Percentiles rank a stretch among this genome's conserved stretches.
phyloP scores from a whole-genome alignment of 2,888 invertebrate genomes.

The Drosophila maculinotata region DNA sequence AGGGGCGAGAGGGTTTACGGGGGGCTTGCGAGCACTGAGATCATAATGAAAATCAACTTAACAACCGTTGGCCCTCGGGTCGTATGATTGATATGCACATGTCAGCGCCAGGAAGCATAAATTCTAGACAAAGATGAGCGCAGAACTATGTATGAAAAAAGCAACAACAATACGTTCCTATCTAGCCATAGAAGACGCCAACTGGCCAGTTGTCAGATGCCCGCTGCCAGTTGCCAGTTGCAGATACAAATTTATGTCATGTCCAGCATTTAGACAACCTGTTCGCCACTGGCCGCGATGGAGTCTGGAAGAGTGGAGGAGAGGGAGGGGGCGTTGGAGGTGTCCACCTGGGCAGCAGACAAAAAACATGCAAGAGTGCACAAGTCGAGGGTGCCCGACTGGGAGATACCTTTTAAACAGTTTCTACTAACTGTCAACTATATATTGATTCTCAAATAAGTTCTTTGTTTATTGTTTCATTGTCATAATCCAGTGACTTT shows the following conservation, averaged over 20 bases:
- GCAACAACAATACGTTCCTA: conserved; percentile 20
- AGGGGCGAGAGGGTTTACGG: conserved; percentile 1
- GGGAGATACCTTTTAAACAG: too few species aligned
- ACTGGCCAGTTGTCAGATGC: conserved; percentile 25
- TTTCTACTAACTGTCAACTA: too few species aligned
- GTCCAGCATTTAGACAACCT: conserved; percentile 70
- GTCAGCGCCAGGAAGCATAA: conserved; percentile 72
- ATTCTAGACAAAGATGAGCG: conserved; percentile 66
- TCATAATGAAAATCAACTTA: conserved; percentile 61
- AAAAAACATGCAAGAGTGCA: too few species aligned
- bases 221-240: conserved; percentile 38
- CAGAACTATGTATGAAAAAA: conserved; percentile 19
- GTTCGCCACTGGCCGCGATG: conserved; percentile 24
- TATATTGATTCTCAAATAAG: too few species aligned
- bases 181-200: conserved; percentile 45
- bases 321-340: conserved; percentile 10
- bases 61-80: conserved; percentile 32
- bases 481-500: too few species aligned
- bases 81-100: conserved; percentile 74
- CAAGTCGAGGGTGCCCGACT: too few species aligned
- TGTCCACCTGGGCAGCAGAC: conserved; percentile 35
- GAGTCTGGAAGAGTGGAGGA: not conserved
- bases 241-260: conserved; percentile 71
- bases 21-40: conserved; percentile 8
- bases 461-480: too few species aligned